Conservation (phyloP, 2,113 vertebrate genomes). For the Sardina pilchardus region DNA sequence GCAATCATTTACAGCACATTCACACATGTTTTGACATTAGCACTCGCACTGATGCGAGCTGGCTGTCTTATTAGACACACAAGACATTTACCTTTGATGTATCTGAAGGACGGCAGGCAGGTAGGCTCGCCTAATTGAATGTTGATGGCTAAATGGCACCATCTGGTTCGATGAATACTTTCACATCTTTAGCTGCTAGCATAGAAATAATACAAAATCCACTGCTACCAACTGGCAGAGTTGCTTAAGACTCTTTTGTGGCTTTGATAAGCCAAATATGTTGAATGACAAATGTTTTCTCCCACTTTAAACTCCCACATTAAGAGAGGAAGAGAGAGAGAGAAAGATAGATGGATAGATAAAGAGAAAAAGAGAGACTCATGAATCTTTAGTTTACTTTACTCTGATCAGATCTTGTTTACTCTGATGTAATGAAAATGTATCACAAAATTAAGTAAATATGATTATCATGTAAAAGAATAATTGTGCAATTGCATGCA, state of each 20-base stretch:
- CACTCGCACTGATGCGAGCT: not conserved
- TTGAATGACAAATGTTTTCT: too few relatives aligned
- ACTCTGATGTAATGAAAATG: too few relatives aligned
- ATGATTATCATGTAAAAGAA: too few relatives aligned
- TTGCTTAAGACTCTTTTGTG: not conserved
- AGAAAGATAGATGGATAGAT: too few relatives aligned
- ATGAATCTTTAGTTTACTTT: too few relatives aligned
- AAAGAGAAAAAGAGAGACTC: too few relatives aligned
- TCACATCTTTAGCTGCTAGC: not conserved
- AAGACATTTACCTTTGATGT: not conserved
- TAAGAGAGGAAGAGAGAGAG: too few relatives aligned
- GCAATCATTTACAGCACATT: not conserved
- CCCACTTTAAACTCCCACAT: too few relatives aligned
- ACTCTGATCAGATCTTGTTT: too few relatives aligned
- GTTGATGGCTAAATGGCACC: not conserved
- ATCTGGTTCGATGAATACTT: not conserved
- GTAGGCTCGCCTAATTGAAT: not conserved
- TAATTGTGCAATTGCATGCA: too few relatives aligned
- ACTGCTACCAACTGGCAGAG: not conserved
- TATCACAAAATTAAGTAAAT: too few relatives aligned
- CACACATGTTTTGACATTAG: not conserved
- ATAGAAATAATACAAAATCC: not conserved
- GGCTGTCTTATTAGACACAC: not conserved
- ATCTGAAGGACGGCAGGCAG: not conserved
- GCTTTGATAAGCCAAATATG: not conserved